Conservation (phyloP, 2,888 invertebrate genomes). For the Tinea trinotella region DNA sequence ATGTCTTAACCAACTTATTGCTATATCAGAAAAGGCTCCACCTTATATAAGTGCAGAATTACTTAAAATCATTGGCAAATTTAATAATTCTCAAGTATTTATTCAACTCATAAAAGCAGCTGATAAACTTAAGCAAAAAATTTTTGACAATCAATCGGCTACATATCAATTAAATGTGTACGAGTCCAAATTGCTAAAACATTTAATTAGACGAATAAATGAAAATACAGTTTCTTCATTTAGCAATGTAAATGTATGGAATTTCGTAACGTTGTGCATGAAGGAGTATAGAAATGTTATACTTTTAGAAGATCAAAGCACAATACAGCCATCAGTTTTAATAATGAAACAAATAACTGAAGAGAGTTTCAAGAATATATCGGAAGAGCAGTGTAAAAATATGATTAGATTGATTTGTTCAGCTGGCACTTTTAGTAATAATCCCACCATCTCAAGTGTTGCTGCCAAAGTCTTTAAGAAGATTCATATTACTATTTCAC, state of each 20-base stretch:
- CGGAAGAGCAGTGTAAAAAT: slow-evolving; percentile 51
- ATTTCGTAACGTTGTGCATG: slow-evolving; percentile 69
- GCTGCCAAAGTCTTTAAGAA: slow-evolving; percentile 77
- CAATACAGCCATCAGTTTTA: slow-evolving; percentile 55
- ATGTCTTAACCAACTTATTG: slow-evolving; percentile 42
- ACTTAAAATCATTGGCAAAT: slow-evolving; percentile 51
- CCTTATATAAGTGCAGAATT: slow-evolving; percentile 59
- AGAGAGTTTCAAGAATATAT: slow-evolving; percentile 65
- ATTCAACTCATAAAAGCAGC: slow-evolving; percentile 43
- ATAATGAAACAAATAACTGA: slow-evolving; percentile 72
- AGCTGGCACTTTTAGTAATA: slow-evolving; percentile 71
- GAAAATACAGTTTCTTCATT: slow-evolving; percentile 55
- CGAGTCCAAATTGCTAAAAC: slow-evolving; percentile 65
- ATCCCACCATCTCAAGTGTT: slow-evolving; percentile 72
- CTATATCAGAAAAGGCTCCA: slow-evolving; percentile 51
- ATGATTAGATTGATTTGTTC: slow-evolving; percentile 68
- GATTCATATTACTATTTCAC: slow-evolving; percentile 74
- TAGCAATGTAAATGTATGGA: slow-evolving; percentile 64
- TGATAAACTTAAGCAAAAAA: slow-evolving; percentile 31
- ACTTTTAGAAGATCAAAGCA: slow-evolving; percentile 44
- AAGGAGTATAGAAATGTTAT: slow-evolving; percentile 63
- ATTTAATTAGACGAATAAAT: slow-evolving; percentile 71
- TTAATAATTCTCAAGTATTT: slow-evolving; percentile 60
- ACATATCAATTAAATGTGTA: slow-evolving; percentile 53
- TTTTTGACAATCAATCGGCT: slow-evolving; percentile 34